Evolutionary conservation across 2,888 invertebrate species (phyloP).

Genomic region (Meiosimyza decipiens): DNA sequence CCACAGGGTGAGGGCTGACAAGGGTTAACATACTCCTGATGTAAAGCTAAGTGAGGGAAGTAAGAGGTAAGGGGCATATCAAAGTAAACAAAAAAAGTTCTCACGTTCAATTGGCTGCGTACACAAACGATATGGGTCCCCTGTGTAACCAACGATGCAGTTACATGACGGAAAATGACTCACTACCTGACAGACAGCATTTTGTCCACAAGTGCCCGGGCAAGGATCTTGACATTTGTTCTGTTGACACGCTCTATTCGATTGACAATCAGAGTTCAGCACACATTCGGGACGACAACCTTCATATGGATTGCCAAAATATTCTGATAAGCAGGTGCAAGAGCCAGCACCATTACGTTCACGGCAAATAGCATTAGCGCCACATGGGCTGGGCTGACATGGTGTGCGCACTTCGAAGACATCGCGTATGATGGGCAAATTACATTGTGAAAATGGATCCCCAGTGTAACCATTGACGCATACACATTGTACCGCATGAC

Average conservation of each 20-base stretch:
- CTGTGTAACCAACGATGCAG: constrained; percentile 78
- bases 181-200: constrained; percentile 79
- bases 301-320: constrained; percentile 83
- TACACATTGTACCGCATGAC: constrained; percentile 79
- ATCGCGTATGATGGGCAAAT: constrained; percentile 59
- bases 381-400: constrained; percentile 74
- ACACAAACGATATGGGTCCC: constrained; percentile 79
- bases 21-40: constrained; percentile 68
- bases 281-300: constrained; percentile 81
- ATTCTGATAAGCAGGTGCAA: constrained; percentile 78
- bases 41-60: constrained; percentile 52
- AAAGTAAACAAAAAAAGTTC: constrained; percentile 63
- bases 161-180: constrained; percentile 78
- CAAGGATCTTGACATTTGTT: constrained; percentile 84
- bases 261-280: constrained; percentile 78
- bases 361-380: constrained; percentile 79
- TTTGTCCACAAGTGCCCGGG: constrained; percentile 80
- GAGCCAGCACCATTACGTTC: constrained; percentile 74
- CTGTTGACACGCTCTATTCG: constrained; percentile 76
- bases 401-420: constrained; percentile 69
- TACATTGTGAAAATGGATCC: constrained; percentile 80
- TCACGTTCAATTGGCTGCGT: constrained; percentile 70
- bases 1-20: constrained; percentile 81
- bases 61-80: constrained; percentile 49
- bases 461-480: constrained; percentile 77